phyloP scores from a whole-genome alignment of 1,140 invertebrate species.

The Dendrolimus kikuchii region DNA sequence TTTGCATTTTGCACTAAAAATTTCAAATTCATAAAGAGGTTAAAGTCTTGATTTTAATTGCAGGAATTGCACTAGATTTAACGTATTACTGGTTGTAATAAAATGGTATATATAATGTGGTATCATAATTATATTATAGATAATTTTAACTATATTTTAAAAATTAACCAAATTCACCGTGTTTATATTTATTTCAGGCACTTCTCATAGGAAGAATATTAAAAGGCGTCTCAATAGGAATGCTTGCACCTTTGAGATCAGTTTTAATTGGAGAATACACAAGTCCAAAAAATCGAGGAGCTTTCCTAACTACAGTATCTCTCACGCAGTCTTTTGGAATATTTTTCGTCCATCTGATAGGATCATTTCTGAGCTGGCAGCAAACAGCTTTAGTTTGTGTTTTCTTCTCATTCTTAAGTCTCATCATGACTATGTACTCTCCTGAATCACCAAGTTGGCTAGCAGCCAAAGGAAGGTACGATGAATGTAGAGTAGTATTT shows the following conservation, averaged over 20 bases:
- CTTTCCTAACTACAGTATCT: constrained; percentile 67
- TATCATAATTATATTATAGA: too few species aligned
- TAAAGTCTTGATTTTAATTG: too few species aligned
- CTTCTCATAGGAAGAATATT: constrained; percentile 21
- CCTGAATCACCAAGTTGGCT: constrained; percentile 83
- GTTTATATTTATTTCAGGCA: constrained; percentile 5
- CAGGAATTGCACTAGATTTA: too few species aligned
- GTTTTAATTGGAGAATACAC: constrained; percentile 49
- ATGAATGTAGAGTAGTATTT: constrained; percentile 61
- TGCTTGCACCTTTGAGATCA: constrained; percentile 22
- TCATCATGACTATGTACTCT: constrained; percentile 62
- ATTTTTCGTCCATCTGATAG: constrained; percentile 67
- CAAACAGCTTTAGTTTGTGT: constrained; percentile 63
- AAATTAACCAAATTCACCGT: neutral
- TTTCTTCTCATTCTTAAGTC: constrained; percentile 52
- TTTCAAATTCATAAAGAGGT: too few species aligned
- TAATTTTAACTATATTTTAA: too few species aligned
- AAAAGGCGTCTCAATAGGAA: constrained; percentile 26
- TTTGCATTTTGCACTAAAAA: too few species aligned
- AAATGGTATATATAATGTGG: too few species aligned
- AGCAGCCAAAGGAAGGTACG: constrained; percentile 58
- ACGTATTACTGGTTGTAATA: too few species aligned
- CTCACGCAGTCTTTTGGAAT: constrained; percentile 68
- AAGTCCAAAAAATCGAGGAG: constrained; percentile 67
- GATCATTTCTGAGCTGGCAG: constrained; percentile 72